Evolutionary conservation across 2,113 vertebrate species (phyloP).

Genomic region (Spilogale gracilis): DNA sequence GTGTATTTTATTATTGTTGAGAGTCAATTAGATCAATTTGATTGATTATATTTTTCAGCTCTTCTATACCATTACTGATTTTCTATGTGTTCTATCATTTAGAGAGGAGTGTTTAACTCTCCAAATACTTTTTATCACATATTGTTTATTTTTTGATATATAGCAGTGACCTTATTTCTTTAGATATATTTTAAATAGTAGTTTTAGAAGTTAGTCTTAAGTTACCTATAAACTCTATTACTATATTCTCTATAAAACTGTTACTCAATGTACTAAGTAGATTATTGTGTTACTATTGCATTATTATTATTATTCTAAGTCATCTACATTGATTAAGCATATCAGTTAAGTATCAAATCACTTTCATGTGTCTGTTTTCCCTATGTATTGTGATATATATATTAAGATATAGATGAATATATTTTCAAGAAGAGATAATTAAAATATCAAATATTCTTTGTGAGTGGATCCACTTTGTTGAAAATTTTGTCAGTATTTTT

Average conservation of each 20-base stretch:
- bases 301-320: not conserved
- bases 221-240: not conserved
- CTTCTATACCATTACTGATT: not conserved
- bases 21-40: not conserved
- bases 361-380: not conserved
- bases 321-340: not conserved
- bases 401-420: not conserved
- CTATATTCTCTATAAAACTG: not conserved
- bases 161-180: not conserved
- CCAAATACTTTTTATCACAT: not conserved
- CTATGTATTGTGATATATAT: not conserved
- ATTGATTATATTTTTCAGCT: not conserved
- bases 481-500: not conserved
- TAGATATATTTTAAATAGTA: not conserved
- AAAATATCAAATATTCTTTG: not conserved
- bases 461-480: not conserved
- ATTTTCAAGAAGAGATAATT: conserved; percentile 6
- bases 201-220: not conserved
- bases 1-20: not conserved
- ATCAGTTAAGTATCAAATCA: not conserved
- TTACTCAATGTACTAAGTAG: not conserved
- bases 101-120: not conserved
- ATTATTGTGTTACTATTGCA: not conserved
- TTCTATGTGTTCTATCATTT: not conserved
- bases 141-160: not conserved